Base-by-base conservation (phyloP, 2,888 invertebrate species). In the Dioctria rufipes region DNA sequence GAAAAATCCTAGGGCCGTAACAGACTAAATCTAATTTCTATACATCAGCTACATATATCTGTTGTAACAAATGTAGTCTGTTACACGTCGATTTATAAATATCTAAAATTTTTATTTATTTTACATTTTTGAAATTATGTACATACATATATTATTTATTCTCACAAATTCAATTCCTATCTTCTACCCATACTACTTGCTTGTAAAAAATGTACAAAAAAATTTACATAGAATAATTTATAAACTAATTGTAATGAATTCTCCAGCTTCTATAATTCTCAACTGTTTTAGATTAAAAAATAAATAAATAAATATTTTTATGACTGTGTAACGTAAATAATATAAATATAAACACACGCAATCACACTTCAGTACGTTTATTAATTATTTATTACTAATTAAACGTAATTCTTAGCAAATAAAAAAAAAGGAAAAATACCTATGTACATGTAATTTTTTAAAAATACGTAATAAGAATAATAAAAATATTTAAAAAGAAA, bases 391-490 rank as follows among this genome's bases (percentile, higher is more conserved):
- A 43, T 43, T 66, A 13, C 11, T 43, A 43, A 66, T 66, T 40
- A 43, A 66, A 43, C 11, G 66, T 43, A 66, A 58, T 58, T 58
- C 11, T 58, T 58, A 58, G 58, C 58, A 58, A 58, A 58, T 58
- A 37, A 25, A 25, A 25, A 25, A 25, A 25, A 25, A 25, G 25
- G 0, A 25, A 25, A 25, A 66, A 66, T 40, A 66, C 66, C 66
- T 66, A 66, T 66, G 66, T 66, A 66, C 40, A 66, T 66, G 66
- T 66, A 66, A 66, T 66, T 66, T 66, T 66, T 42, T 66, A 66
- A 66, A 39, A 66, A 66, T 40, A 46, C 5, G 46, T 46, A 46
- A 46, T 46, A 46, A 46, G 46, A 46, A 46, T 46, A 46, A 46
- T 46, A 46, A 46, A 25, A 46, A 46, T 46, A 46, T 8, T 46